Evolutionary conservation across 1,140 invertebrate species (phyloP).

Genomic region (Portunus trituberculatus): DNA sequence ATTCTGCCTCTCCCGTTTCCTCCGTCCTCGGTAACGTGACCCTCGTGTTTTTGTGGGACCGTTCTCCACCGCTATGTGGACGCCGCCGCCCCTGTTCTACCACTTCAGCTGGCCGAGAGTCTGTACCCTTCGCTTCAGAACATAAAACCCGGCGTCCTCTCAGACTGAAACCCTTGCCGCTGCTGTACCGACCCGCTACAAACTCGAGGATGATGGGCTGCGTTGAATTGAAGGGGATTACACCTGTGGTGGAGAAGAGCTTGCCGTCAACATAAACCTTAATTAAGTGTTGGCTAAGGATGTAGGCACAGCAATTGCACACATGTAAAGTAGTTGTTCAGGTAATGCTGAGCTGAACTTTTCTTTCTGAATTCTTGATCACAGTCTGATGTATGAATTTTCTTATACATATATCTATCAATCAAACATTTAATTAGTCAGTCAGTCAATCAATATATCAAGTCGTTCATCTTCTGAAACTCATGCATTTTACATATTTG

Average conservation of each 20-base stretch:
- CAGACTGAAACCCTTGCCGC: slow-evolving; percentile 30
- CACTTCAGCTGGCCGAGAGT: neutral
- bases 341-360: too few relatives aligned
- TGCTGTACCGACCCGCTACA: neutral
- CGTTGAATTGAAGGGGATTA: neutral
- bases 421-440: too few relatives aligned
- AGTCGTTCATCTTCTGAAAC: too few relatives aligned
- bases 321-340: too few relatives aligned
- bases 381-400: too few relatives aligned
- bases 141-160: slow-evolving; percentile 24
- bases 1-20: neutral
- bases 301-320: too few relatives aligned
- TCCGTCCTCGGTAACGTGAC: neutral
- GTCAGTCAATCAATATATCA: too few relatives aligned
- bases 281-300: too few relatives aligned
- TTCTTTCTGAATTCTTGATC: too few relatives aligned
- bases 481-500: too few relatives aligned
- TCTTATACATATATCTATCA: too few relatives aligned
- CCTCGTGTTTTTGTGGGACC: neutral
- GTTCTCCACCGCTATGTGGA: neutral
- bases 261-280: neutral
- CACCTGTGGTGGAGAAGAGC: neutral
- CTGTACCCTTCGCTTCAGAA: neutral
- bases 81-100: neutral
- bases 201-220: neutral